Base-by-base conservation (phyloP, 2,797 vertebrate genomes). In the Rhynchotus rufescens region DNA sequence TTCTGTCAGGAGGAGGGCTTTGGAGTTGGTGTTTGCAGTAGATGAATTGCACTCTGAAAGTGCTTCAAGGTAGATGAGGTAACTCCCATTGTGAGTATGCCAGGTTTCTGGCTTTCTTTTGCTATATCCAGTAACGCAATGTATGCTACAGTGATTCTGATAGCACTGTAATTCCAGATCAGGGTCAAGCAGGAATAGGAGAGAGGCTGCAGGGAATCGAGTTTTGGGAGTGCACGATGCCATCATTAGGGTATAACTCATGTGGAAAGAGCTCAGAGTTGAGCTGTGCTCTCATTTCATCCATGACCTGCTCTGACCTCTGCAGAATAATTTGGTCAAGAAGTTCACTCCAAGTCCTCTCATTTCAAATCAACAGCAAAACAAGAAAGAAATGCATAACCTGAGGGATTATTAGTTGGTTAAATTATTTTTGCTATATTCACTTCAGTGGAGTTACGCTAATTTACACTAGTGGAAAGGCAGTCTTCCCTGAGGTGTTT, bases 181-280 rank as follows among this genome's bases (percentile, higher is more conserved):
- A 72, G 69, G 56, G 54, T 88, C 72, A 88, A 38, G 62, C 51
- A 90, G 84, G 56, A 88, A 77, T 32, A 86, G 54, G n/a, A 84
- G 56, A 84, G 57, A 88, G 26, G 89, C 91, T 92, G 73, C 86
- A 73, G 88, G 84, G 90, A 94, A 95, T 81, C 4, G 0, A 75
- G 64, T 83, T 95, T 78, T 84, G 75, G 64, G 61, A 82, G 59
- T 26, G 42, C 76, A 73, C 13, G 60, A 86, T 88, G 66, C 69
- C 76, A 56, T 45, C 62, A 84, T 90, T 92, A 95, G 75, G 47
- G 47, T 54, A 59, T 49, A 94, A 90, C 34, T 96, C 91, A 91
- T 75, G 92, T 78, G 88, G 91, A 95, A 96, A 86, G 54, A 80
- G 54, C 76, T 75, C 6, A 2, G 57, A 82, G 92, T 93, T 82